Evolutionary conservation across 1,140 invertebrate species (phyloP), one percentile per base, ranked within the genome.

Genomic region (Palaemon carinicauda): DNA sequence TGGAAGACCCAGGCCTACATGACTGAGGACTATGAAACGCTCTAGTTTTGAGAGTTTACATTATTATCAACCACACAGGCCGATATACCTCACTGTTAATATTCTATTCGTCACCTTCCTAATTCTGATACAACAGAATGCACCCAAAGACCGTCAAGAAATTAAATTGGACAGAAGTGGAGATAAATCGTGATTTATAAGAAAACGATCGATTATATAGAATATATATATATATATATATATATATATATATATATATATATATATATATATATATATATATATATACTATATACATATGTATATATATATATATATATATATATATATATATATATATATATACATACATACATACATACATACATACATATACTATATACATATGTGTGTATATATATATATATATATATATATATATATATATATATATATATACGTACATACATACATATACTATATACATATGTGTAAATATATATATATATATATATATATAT

Each of bases 251-350:
- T 78, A 78, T 53, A 53, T 78, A 53, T 15, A 78, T 77, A 4
- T 54, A 78, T 50, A 51, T 78, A 78, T 52, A 78, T 52, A 54
- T 79, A 54, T 27, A 79, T 54, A 79, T 53, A 79, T 79, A 79
- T 53, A 79, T 79, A 79, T 79, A 79, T 79, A 79, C n/a, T 79
- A 79, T 79, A 79, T 79, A 79, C 29, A 54, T 79, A 79, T 79
- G 29, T 79, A 78, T 54, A 78, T 54, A 78, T 53, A 78, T 78
- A 78, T 78, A 78, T 78, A 78, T 78, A 78, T 78, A 78, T 78
- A 78, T 78, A 78, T 78, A 78, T 78, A 78, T 78, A 52, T 78
- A 78, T 78, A 78, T 78, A 78, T 78, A 78, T 78, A 78, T 78
- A 78, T 78, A 78, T 78, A 78, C 52, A 78, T 78, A 52, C 52